phyloP scores from a whole-genome alignment of 2,113 vertebrate genomes.

The Heloderma charlesbogerti region DNA sequence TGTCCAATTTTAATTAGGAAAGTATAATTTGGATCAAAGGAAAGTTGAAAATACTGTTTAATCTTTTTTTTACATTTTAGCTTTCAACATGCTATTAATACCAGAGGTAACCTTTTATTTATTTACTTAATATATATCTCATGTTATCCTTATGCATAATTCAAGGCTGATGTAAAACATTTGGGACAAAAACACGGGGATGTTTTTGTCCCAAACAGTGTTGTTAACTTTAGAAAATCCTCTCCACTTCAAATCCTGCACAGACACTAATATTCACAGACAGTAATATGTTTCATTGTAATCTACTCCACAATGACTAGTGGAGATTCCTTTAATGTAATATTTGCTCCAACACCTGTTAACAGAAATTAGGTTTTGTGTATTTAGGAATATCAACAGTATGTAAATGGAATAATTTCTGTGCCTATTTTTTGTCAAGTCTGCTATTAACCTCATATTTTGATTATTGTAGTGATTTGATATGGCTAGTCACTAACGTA shows the following conservation, averaged over 20 bases:
- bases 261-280: not conserved
- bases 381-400: constrained; percentile 29
- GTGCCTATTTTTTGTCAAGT: not conserved
- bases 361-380: constrained; percentile 17
- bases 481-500: no score
- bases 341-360: constrained; percentile 25
- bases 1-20: no score
- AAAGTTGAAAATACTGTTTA: no score
- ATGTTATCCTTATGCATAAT: not conserved
- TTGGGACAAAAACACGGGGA: not conserved
- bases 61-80: no score
- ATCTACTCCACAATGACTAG: not conserved
- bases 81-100: no score
- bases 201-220: not conserved
- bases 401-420: constrained; percentile 23
- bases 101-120: no score
- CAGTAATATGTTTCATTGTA: constrained; percentile 13
- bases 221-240: constrained; percentile 10
- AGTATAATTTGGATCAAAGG: no score
- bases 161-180: not conserved
- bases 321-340: constrained; percentile 16
- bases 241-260: not conserved
- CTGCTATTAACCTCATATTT: no score
- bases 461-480: no score
- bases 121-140: no score